These are phyloP conservation scores for Oreohelix idahoensis DNA, from an alignment of 1,140 invertebrate species.

Conservation along the genomic window DNA sequence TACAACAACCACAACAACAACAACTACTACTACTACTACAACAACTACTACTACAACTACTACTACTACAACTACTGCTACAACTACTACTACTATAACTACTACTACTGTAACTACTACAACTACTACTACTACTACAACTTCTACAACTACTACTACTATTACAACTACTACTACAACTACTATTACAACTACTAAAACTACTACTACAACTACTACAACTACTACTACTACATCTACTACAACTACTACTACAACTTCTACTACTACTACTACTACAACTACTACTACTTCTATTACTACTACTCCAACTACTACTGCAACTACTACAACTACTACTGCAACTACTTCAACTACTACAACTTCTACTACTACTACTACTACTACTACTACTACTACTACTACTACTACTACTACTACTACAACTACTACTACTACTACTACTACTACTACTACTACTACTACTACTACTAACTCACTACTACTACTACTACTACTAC, in stretches of 20 bases:
- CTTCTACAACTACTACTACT: background rate
- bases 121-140: background rate
- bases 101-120: too few relatives aligned
- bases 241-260: conserved; percentile 68
- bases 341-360: too few relatives aligned
- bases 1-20: too few relatives aligned
- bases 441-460: conserved; percentile 26
- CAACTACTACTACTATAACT: too few relatives aligned
- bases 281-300: too few relatives aligned
- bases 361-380: conserved; percentile 3
- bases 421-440: conserved; percentile 68
- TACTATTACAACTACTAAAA: too few relatives aligned
- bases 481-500: conserved; percentile 22
- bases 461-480: background rate
- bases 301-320: too few relatives aligned
- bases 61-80: too few relatives aligned
- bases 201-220: conserved; percentile 36
- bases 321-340: too few relatives aligned
- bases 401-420: conserved; percentile 71
- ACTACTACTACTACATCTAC: conserved; percentile 71
- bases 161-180: conserved; percentile 40
- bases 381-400: conserved; percentile 44
- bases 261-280: conserved; percentile 25
- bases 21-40: conserved; percentile 4
- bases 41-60: conserved; percentile 3